These are phyloP conservation scores for Xylocopa sonorina DNA, from an alignment of 1,140 invertebrate genomes.

Conservation along the genomic window DNA sequence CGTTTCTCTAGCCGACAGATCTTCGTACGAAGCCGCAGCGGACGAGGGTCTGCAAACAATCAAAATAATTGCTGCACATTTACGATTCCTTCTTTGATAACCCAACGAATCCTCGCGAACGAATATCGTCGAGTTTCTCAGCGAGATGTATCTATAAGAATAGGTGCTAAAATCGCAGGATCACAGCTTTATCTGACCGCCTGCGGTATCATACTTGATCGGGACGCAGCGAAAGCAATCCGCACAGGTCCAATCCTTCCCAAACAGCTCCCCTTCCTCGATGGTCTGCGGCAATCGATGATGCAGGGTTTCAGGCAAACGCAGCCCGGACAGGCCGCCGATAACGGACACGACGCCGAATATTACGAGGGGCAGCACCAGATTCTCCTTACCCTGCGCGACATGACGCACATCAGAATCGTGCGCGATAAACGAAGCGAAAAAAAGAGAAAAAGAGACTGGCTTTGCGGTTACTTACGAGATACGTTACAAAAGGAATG, in stretches of 20 bases:
- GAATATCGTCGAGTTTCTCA: neutral
- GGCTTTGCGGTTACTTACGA: slow-evolving; percentile 84
- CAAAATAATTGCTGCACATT: too few relatives aligned
- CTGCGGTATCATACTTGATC: slow-evolving; percentile 84
- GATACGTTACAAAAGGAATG: slow-evolving; percentile 94
- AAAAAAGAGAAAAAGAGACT: too few relatives aligned
- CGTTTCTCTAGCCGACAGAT: slow-evolving; percentile 68
- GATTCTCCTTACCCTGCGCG: slow-evolving; percentile 89
- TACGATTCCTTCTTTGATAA: too few relatives aligned
- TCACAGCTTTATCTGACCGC: too few relatives aligned
- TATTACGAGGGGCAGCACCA: slow-evolving; percentile 91
- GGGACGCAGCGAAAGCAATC: slow-evolving; percentile 88
- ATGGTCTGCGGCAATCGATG: slow-evolving; percentile 90
- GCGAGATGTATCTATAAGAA: too few relatives aligned
- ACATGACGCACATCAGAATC: slow-evolving; percentile 36
- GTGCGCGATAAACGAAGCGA: too few relatives aligned
- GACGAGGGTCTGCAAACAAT: slow-evolving; percentile 63
- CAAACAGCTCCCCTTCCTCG: slow-evolving; percentile 93
- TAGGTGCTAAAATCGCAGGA: too few relatives aligned
- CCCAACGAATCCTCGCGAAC: too few relatives aligned
- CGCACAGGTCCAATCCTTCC: slow-evolving; percentile 89
- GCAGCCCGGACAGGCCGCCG: slow-evolving; percentile 89
- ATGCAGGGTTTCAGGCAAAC: slow-evolving; percentile 91
- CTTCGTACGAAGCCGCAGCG: slow-evolving; percentile 73
- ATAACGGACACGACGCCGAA: slow-evolving; percentile 90